Evolutionary conservation across 2,113 vertebrate species (phyloP), one percentile per base, ranked within the genome.

Genomic region (Pao palembangensis): DNA sequence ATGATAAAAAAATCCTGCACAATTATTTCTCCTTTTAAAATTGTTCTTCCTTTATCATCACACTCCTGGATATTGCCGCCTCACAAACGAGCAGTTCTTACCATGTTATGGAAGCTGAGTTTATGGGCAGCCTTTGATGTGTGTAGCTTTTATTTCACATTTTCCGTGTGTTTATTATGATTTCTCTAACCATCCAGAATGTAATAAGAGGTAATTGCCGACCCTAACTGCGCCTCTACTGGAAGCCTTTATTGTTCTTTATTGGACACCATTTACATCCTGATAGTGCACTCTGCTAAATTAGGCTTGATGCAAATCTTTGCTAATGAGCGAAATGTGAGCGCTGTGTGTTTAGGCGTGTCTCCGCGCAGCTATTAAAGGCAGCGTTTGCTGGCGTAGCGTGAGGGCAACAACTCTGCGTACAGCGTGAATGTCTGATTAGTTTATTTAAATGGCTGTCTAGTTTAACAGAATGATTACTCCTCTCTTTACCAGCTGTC

Each of bases 241-340:
- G 42, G 71, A 79, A 80, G 71, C 72, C 74, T 85, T 82, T 81
- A 86, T 83, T 86, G 82, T 84, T 84, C 84, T 84, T 87, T 73
- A 83, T 86, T 80, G 79, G 81, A 73, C 69, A 78, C 67, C 64
- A 73, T 86, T 85, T 80, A 67, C 71, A 81, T 61, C 59, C 79
- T 76, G 79, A 82, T 85, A 78, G 80, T 34, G 17, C 76, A 79
- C 77, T 82, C 74, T 81, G 80, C 77, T 78, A 86, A 82, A 82
- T 84, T 81, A 81, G 76, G 73, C 76, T 70, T 81, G 80, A 84
- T 81, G 76, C 77, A 85, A 81, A 86, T 87, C 83, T 80, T 78
- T 69, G 73, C 64, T 84, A 87, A 85, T 85, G 76, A 80, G 76
- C 65, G 54, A 72, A 80, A 82, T 80, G 76, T 69, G 81, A 67